A percentile compares a stretch with the other conserved stretches of the same genome.
Conservation (phyloP, 2,888 invertebrate genomes). For the Drosophila mettleri region DNA sequence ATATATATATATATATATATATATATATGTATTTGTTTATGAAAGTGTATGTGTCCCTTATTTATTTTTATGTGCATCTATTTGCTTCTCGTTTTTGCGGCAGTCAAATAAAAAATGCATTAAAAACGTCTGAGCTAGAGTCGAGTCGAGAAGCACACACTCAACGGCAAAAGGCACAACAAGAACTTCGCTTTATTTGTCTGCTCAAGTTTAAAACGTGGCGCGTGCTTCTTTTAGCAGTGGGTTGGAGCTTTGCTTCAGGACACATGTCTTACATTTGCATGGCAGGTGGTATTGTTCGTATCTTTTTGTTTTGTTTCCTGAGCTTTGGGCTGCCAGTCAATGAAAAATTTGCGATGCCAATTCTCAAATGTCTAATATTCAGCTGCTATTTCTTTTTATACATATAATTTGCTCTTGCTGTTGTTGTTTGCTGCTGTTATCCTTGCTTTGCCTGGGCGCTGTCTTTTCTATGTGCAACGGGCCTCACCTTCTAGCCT, state of each 20-base stretch:
- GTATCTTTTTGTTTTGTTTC: conserved; percentile 5
- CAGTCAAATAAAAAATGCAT: conserved; percentile 78
- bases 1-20: neutral
- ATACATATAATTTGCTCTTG: conserved; percentile 62
- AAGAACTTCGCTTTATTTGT: conserved; percentile 64
- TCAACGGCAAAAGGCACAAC: conserved; percentile 19
- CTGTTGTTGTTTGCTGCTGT: conserved; percentile 37
- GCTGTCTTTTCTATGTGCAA: conserved; percentile 27
- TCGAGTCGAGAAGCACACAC: conserved; percentile 24
- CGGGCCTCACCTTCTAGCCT: neutral
- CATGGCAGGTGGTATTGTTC: conserved; percentile 59
- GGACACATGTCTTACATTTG: conserved; percentile 59
- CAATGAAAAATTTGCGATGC: conserved; percentile 75
- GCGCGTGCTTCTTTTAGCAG: neutral
- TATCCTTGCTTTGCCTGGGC: conserved; percentile 41
- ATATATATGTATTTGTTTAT: neutral
- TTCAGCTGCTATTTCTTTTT: conserved; percentile 66
- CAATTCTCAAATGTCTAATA: conserved; percentile 82
- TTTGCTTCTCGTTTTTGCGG: conserved; percentile 72
- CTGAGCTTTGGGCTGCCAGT: conserved; percentile 42
- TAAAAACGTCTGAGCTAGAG: conserved; percentile 72
- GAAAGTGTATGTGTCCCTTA: conserved; percentile 59
- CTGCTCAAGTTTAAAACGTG: conserved; percentile 46
- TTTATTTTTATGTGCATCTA: conserved; percentile 81
- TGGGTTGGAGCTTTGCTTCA: conserved; percentile 2